Evolutionary conservation across 2,888 invertebrate species (phyloP).

Genomic region (Busseola fusca): DNA sequence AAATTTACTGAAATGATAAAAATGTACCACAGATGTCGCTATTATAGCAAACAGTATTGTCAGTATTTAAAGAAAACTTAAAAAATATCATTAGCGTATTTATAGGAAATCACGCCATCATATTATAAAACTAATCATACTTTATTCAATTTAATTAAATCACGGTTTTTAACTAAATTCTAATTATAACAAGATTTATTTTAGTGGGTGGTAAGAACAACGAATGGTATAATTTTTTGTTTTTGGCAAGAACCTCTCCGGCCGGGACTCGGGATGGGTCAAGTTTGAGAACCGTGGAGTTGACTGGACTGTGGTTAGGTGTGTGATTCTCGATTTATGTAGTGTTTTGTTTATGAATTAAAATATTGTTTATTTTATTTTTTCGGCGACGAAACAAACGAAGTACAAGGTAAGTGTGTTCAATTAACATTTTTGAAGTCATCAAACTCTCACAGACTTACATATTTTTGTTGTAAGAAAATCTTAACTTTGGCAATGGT

Average conservation of each 20-base stretch:
- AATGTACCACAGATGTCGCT: slow-evolving; percentile 8
- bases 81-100: background rate
- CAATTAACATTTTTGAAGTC: slow-evolving; percentile 31
- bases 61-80: background rate
- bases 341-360: slow-evolving; percentile 79
- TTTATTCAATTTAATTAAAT: no score
- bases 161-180: background rate
- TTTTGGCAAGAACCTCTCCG: slow-evolving; percentile 50
- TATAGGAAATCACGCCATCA: no score
- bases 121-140: rapidly evolving
- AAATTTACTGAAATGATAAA: background rate
- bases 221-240: slow-evolving; percentile 22
- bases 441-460: slow-evolving; percentile 28
- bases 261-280: slow-evolving; percentile 58
- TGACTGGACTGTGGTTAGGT: slow-evolving; percentile 67
- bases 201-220: slow-evolving; percentile 41
- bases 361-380: slow-evolving; percentile 64
- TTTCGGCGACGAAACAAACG: slow-evolving; percentile 59
- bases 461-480: slow-evolving; percentile 23
- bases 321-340: slow-evolving; percentile 62
- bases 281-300: slow-evolving; percentile 52
- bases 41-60: background rate
- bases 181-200: background rate
- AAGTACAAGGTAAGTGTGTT: slow-evolving; percentile 71
- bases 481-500: slow-evolving; percentile 23